Base-by-base conservation (phyloP, 1,140 invertebrate genomes). In the Brachionus sp. region DNA sequence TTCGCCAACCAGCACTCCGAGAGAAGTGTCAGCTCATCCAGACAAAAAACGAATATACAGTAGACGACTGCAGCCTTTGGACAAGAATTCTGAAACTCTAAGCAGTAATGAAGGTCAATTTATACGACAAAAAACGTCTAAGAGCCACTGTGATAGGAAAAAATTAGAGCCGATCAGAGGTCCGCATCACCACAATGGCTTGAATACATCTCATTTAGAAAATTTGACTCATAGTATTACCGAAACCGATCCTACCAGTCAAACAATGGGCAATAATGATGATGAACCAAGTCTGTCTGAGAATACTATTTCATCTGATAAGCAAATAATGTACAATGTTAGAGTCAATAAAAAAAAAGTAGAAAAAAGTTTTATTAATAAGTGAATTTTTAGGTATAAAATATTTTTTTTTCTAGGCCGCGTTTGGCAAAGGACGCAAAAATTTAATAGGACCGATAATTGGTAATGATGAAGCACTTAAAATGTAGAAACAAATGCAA, bases 81-180 rank as follows among this genome's bases (percentile, higher is more conserved):
- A 80, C 37, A 80, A 80, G 42, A 80, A 80, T 25, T 16, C 33
- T 5, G 70, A 75, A 13, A 25, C 35, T 29, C 10, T 29, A 5
- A 62, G 50, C 57, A 44, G 50, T 12, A 39, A 57, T 9, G 77
- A 62, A 19, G 37, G 50, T 10, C 77, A 80, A 42, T 80, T 80
- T 80, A 37, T 80, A 5, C 33, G 77, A n/a, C 77, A 80, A 23
- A 80, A 80, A 80, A 62, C 77, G n/a, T 80, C 77, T 3, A 80
- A 80, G 23, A 23, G n/a, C 23, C n/a, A 23, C 19, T 13, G 16
- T 44, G 77, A 80, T 44, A 35, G 77, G 12, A 80, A 80, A 66
- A 80, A 66, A 80, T 66, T 80, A 25, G 77, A 80, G 23, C 77
- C 77, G 1, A 80, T 80, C 6, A 39, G 10, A 19, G 37, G 37